phyloP scores from a whole-genome alignment of 1,140 invertebrate genomes.

The Chymomyza costata region DNA sequence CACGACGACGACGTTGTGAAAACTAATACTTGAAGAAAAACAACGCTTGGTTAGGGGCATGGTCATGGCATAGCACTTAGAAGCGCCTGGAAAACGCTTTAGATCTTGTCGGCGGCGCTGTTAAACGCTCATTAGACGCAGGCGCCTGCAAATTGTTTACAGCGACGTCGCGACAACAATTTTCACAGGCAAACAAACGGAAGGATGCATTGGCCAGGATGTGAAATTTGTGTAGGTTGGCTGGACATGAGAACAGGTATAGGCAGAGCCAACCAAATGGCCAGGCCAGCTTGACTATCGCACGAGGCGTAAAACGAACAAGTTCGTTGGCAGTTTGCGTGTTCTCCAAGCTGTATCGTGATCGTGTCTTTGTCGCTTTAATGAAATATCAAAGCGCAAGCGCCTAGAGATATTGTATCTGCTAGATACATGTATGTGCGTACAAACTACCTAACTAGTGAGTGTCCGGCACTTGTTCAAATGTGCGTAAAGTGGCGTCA shows the following conservation, averaged over 20 bases:
- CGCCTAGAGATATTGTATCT: slow-evolving; percentile 51
- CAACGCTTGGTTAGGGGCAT: no score
- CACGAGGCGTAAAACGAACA: slow-evolving; percentile 60
- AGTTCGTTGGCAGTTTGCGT: slow-evolving; percentile 65
- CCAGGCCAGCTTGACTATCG: slow-evolving; percentile 19
- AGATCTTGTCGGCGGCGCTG: slow-evolving; percentile 31
- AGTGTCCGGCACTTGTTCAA: slow-evolving; percentile 70
- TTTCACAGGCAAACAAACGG: slow-evolving; percentile 70
- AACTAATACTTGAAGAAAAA: slow-evolving; percentile 58
- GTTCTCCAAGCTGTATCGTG: slow-evolving; percentile 2
- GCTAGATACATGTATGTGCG: slow-evolving; percentile 20
- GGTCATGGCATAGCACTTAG: slow-evolving; percentile 41
- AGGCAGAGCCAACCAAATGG: slow-evolving; percentile 19
- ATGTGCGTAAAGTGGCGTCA: slow-evolving; percentile 72
- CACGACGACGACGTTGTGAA: slow-evolving; percentile 37
- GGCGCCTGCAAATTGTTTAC: slow-evolving; percentile 74
- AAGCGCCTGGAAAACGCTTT: slow-evolving; percentile 29
- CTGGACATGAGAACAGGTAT: no score
- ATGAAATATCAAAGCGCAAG: slow-evolving; percentile 57
- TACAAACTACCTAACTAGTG: slow-evolving; percentile 58
- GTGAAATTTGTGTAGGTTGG: slow-evolving; percentile 39
- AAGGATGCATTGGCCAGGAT: slow-evolving; percentile 58
- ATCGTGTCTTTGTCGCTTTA: not conserved
- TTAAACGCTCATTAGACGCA: slow-evolving; percentile 70
- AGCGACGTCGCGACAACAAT: slow-evolving; percentile 67